Evolutionary conservation across 2,888 invertebrate genomes (phyloP).

Genomic region (Acrobasis suavella): DNA sequence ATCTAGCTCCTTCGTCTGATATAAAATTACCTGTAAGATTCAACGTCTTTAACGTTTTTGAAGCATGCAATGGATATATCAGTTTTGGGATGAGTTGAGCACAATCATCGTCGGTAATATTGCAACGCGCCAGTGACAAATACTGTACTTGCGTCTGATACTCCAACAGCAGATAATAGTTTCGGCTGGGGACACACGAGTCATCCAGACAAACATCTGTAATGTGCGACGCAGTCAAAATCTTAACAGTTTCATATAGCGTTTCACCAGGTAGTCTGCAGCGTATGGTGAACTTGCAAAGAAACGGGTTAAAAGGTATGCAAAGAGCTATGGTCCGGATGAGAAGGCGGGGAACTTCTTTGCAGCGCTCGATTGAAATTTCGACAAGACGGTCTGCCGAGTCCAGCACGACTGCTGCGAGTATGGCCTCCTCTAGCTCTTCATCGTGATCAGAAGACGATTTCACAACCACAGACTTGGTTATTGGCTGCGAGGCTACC

Average conservation of each 20-base stretch:
- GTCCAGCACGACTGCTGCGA: slow-evolving; percentile 29
- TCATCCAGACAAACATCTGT: slow-evolving; percentile 45
- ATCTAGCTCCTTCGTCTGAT: slow-evolving; percentile 37
- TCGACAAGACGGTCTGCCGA: slow-evolving; percentile 31
- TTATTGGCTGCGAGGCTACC: slow-evolving; percentile 4
- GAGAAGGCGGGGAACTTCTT: slow-evolving; percentile 36
- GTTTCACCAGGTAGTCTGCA: slow-evolving; percentile 28
- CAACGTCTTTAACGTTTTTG: slow-evolving; percentile 29
- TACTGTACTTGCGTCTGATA: slow-evolving; percentile 27
- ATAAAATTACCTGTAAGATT: slow-evolving; percentile 36
- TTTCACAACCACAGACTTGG: slow-evolving; percentile 12
- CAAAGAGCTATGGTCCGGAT: slow-evolving; percentile 38
- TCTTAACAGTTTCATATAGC: slow-evolving; percentile 36
- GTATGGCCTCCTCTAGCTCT: slow-evolving; percentile 14
- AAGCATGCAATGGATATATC: slow-evolving; percentile 36
- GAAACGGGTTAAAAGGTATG: slow-evolving; percentile 35
- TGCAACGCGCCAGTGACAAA: slow-evolving; percentile 42
- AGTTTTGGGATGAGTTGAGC: slow-evolving; percentile 33
- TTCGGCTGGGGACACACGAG: slow-evolving; percentile 34
- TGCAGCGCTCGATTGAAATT: slow-evolving; percentile 30
- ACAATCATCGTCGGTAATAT: slow-evolving; percentile 36
- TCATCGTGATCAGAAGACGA: not conserved
- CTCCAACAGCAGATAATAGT: slow-evolving; percentile 36
- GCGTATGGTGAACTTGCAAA: slow-evolving; percentile 34
- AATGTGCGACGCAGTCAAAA: slow-evolving; percentile 32